These are phyloP conservation scores for Anhinga rufa DNA, from an alignment of 2,113 vertebrate species.

Conservation along the genomic window DNA sequence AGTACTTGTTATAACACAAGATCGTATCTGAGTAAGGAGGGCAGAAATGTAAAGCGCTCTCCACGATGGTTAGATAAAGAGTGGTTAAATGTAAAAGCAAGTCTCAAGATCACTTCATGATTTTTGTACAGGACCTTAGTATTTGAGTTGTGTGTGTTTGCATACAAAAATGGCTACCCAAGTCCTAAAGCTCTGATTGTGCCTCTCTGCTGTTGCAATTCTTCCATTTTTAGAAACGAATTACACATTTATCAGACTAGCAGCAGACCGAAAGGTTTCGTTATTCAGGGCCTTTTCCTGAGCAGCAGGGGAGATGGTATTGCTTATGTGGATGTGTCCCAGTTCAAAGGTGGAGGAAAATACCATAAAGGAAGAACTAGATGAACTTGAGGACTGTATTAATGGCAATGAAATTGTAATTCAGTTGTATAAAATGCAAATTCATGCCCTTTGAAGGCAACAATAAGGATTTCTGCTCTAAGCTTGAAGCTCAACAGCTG, in stretches of 20 bases:
- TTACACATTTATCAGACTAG: not conserved
- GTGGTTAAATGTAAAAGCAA: not conserved
- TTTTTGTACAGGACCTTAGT: not conserved
- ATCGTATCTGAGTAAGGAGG: not conserved
- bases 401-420: not conserved
- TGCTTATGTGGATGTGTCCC: not conserved
- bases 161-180: not conserved
- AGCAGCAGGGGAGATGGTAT: not conserved
- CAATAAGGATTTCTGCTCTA: not conserved
- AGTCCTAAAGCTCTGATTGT: not conserved
- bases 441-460: not conserved
- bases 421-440: constrained; percentile 7
- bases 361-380: not conserved
- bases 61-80: not conserved
- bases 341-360: not conserved
- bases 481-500: not conserved
- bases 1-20: not conserved
- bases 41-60: not conserved
- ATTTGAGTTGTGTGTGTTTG: not conserved
- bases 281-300: not conserved
- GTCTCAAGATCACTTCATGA: not conserved
- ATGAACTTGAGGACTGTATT: not conserved
- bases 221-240: not conserved
- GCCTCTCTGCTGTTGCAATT: not conserved
- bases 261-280: not conserved